phyloP scores from a whole-genome alignment of 2,113 vertebrate genomes.

The Salminus brasiliensis region DNA sequence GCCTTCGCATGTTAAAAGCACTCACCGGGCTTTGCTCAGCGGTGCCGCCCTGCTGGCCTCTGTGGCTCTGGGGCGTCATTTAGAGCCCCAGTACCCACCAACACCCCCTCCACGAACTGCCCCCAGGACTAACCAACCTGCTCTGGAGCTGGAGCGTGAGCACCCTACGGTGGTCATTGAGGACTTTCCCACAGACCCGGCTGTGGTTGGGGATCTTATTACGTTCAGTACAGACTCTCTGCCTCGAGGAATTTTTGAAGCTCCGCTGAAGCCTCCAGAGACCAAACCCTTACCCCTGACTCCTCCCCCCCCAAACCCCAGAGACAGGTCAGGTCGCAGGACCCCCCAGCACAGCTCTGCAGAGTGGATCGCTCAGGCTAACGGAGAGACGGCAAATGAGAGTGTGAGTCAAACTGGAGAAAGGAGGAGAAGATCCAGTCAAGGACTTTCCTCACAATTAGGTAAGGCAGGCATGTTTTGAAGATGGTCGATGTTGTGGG shows the following conservation, averaged over 20 bases:
- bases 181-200: slow-evolving; percentile 56
- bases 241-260: slow-evolving; percentile 57
- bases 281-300: slow-evolving; percentile 68
- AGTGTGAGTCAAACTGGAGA: slow-evolving; percentile 57
- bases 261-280: slow-evolving; percentile 65
- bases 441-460: slow-evolving; percentile 71
- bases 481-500: no score
- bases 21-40: slow-evolving; percentile 78
- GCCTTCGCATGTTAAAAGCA: slow-evolving; percentile 68
- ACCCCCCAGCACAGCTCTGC: slow-evolving; percentile 47
- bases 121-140: slow-evolving; percentile 66
- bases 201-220: slow-evolving; percentile 73
- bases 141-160: slow-evolving; percentile 62
- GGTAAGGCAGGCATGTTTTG: slow-evolving; percentile 56
- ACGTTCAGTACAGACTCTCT: slow-evolving; percentile 60
- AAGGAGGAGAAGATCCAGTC: slow-evolving; percentile 69
- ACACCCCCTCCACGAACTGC: slow-evolving; percentile 65
- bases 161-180: slow-evolving; percentile 39
- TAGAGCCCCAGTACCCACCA: slow-evolving; percentile 53
- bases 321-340: slow-evolving; percentile 58
- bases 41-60: slow-evolving; percentile 81
- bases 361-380: slow-evolving; percentile 56
- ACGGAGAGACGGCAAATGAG: slow-evolving; percentile 59
- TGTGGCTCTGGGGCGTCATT: slow-evolving; percentile 77
- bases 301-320: slow-evolving; percentile 69